These are phyloP conservation scores for Gobius niger DNA, from an alignment of 2,113 vertebrate genomes.

Conservation along the genomic window DNA sequence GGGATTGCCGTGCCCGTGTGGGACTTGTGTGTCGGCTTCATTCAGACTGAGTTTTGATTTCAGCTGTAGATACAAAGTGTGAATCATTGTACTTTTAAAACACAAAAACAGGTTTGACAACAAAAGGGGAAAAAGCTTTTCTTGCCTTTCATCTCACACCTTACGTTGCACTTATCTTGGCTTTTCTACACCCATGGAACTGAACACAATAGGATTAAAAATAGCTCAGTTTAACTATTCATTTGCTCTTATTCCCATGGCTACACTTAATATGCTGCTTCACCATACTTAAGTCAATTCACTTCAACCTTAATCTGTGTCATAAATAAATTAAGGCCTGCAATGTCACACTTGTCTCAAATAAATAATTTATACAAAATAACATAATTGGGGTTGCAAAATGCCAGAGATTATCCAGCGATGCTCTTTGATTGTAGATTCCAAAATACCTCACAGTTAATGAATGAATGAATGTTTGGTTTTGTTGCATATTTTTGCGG, in stretches of 20 bases:
- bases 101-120: slow-evolving; percentile 11
- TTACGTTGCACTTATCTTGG: slow-evolving; percentile 6
- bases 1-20: background rate
- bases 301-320: too few relatives aligned
- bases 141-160: slow-evolving; percentile 42
- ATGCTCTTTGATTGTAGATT: too few relatives aligned
- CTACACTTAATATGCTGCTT: background rate
- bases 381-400: too few relatives aligned
- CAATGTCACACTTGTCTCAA: too few relatives aligned
- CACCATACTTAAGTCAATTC: too few relatives aligned
- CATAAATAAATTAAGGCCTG: too few relatives aligned
- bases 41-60: background rate
- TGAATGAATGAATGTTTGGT: too few relatives aligned
- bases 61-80: slow-evolving; percentile 13
- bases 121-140: background rate
- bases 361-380: too few relatives aligned
- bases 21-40: background rate
- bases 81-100: slow-evolving; percentile 28
- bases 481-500: too few relatives aligned
- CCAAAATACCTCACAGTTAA: too few relatives aligned
- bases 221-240: background rate
- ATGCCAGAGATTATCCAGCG: too few relatives aligned
- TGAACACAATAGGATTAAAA: background rate
- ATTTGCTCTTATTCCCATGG: background rate
- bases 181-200: slow-evolving; percentile 10